A percentile compares a stretch with the other conserved stretches of the same genome.
These are phyloP conservation scores for Ectemnius lituratus DNA, from an alignment of 2,888 invertebrate species.

Conservation along the genomic window DNA sequence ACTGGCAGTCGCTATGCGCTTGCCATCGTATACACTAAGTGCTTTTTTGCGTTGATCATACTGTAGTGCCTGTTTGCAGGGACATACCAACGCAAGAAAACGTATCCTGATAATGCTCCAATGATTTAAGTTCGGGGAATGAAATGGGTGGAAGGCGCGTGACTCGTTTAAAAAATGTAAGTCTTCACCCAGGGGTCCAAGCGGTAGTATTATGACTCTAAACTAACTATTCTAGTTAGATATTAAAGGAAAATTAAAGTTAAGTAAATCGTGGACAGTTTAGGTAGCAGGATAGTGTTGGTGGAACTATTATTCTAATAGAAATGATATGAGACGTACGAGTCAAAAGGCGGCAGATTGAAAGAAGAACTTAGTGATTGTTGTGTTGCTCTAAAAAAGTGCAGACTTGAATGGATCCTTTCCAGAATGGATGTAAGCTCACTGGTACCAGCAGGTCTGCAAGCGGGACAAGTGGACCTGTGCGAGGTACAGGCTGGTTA, in stretches of 20 bases:
- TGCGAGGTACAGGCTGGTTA: constrained; percentile 72
- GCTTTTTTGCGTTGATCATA: constrained; percentile 54
- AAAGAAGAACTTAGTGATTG: background rate
- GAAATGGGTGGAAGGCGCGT: constrained; percentile 62
- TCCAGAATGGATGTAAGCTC: constrained; percentile 73
- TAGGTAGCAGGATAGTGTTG: background rate
- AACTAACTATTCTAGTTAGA: background rate
- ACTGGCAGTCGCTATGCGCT: constrained; percentile 60
- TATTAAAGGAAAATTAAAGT: background rate
- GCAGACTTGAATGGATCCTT: constrained; percentile 4
- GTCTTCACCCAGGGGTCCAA: constrained; percentile 13
- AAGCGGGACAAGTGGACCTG: constrained; percentile 62
- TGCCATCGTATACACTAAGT: constrained; percentile 51
- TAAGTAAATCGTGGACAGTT: background rate
- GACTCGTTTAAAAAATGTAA: constrained; percentile 58
- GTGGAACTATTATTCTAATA: background rate
- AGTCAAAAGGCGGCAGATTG: too few species aligned
- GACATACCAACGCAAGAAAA: constrained; percentile 9
- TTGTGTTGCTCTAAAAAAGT: background rate
- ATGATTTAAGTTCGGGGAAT: constrained; percentile 47
- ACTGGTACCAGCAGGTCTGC: constrained; percentile 72
- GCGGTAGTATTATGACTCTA: background rate
- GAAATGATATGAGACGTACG: background rate
- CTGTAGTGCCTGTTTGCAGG: constrained; percentile 16
- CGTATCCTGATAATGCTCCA: constrained; percentile 2